Base-by-base conservation (phyloP, 2,888 invertebrate species). In the Pollenia labialis region DNA sequence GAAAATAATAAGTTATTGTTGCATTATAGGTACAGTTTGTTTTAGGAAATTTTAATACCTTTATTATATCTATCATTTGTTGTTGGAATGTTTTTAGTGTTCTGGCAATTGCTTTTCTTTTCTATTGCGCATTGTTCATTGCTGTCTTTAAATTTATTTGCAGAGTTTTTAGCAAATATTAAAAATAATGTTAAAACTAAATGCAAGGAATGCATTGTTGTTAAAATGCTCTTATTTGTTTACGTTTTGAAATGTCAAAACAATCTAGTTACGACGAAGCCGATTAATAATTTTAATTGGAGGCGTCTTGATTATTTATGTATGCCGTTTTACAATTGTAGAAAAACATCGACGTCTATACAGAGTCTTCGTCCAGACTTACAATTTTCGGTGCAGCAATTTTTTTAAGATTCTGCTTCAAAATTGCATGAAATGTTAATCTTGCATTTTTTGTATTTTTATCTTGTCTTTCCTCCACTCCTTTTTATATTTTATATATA, bases 51-150 rank as follows among this genome's bases (percentile, higher is more conserved):
- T 23, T 23, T 14, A 40, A 4, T 82, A 82, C 85, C 87, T 87
- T 85, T 46, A n/a, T 48, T 71, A 52, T 85, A 87, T 46, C 44
- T 85, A 40, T 80, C 54, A 8, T n/a, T 72, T 46, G n/a, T 10
- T 12, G 40, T 9, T 50, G 56, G 23, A 50, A 12, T 12, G 10
- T n/a, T 16, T 48, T 50, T 64, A 2, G 16, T 32, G 32, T 10
- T 58, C n/a, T 48, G 52, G 50, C 86, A 88, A 12, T 81, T 52
- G 32, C 23, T 66, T 48, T 69, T 40, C 10, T 46, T 75, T 6
- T 79, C 81, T 14, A 48, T 6, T 2, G 60, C 12, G 44, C 88
- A 88, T 71, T 79, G 66, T 18, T 18, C 71, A 23, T n/a, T 32
- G 16, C 46, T 42, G 4, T 12, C 32, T 9, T 68, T 68, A 8